These are phyloP conservation scores for Drosophila nikananu DNA, from an alignment of 1,140 invertebrate species.

Conservation along the genomic window DNA sequence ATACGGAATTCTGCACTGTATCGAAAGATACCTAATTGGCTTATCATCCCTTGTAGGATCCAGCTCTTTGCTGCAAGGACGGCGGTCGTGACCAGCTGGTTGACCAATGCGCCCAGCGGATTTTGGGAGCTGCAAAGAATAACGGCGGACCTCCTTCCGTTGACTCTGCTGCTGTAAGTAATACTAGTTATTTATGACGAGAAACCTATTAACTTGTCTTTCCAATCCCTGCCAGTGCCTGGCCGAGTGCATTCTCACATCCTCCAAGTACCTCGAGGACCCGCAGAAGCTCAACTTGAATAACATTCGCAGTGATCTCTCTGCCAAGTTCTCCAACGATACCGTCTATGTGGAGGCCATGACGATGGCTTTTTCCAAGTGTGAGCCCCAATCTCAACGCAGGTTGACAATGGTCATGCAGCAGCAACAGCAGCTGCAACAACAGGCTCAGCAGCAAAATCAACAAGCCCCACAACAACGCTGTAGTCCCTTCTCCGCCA, in stretches of 20 bases:
- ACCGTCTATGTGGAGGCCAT: constrained; percentile 67
- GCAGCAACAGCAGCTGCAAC: constrained; percentile 16
- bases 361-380: constrained; percentile 59
- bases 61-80: constrained; percentile 70
- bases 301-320: constrained; percentile 53
- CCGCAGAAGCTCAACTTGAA: constrained; percentile 56
- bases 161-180: constrained; percentile 66
- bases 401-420: constrained; percentile 60
- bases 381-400: constrained; percentile 61
- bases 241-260: constrained; percentile 72
- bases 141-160: constrained; percentile 48
- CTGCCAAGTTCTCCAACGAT: constrained; percentile 70
- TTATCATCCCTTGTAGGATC: constrained; percentile 40
- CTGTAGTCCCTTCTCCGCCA: constrained; percentile 76
- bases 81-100: constrained; percentile 64
- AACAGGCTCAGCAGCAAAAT: constrained; percentile 48
- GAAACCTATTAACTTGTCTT: neutral
- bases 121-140: constrained; percentile 47
- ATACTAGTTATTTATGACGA: neutral
- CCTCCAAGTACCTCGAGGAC: constrained; percentile 58
- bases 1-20: no score
- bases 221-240: constrained; percentile 57
- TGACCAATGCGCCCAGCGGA: constrained; percentile 59
- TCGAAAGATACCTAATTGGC: no score
- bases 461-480: constrained; percentile 33